These are phyloP conservation scores for Elachura formosa DNA, from an alignment of 2,113 vertebrate species.

Conservation along the genomic window DNA sequence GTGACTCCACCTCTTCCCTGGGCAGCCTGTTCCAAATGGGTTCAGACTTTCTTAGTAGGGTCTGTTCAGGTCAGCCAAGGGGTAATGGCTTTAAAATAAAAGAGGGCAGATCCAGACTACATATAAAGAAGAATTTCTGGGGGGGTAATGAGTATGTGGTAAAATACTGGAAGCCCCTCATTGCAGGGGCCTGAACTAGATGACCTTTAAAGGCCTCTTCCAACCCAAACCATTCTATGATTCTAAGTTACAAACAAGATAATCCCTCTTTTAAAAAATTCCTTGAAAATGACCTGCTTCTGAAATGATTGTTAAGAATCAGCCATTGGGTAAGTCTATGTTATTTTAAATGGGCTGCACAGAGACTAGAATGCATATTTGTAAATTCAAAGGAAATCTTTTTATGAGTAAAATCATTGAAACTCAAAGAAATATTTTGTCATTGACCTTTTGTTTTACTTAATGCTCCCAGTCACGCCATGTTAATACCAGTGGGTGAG, in stretches of 20 bases:
- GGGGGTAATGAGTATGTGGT: not conserved
- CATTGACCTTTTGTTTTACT: not conserved
- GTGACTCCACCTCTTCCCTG: not conserved
- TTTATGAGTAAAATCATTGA: not conserved
- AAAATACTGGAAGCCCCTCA: not conserved
- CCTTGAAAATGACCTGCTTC: not conserved
- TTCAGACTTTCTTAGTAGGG: not conserved
- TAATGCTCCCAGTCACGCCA: not conserved
- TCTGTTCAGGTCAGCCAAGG: not conserved
- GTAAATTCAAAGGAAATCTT: not conserved
- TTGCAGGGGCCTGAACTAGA: rapidly evolving
- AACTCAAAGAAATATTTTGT: not conserved
- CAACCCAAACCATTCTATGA: not conserved
- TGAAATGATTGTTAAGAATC: not conserved
- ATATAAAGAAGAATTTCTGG: too few relatives aligned
- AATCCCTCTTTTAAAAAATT: not conserved
- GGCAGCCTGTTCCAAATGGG: not conserved
- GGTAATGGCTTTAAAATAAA: not conserved
- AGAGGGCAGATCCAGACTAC: not conserved
- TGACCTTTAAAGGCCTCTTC: not conserved
- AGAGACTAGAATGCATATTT: not conserved
- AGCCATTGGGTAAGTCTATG: rapidly evolving
- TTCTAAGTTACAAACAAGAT: not conserved
- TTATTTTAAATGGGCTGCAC: not conserved
- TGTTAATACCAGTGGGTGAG: not conserved